phyloP scores from a whole-genome alignment of 2,888 invertebrate genomes.

The Beris morrisii region DNA sequence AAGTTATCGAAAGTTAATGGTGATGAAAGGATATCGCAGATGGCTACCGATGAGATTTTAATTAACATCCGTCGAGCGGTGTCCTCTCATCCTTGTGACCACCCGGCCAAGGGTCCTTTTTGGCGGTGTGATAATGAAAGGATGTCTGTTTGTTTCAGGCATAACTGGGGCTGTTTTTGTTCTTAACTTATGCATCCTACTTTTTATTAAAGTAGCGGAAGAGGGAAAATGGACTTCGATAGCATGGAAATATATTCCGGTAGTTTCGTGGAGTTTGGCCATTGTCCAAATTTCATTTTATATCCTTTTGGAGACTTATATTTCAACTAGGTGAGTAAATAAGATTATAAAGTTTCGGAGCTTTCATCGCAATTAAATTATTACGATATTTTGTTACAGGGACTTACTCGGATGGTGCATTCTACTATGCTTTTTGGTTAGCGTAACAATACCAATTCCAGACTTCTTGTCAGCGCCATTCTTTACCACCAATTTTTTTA shows the following conservation, averaged over 20 bases:
- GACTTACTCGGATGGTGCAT: conserved; percentile 74
- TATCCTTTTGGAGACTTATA: conserved; percentile 62
- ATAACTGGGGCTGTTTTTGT: conserved; percentile 53
- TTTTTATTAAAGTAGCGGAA: conserved; percentile 44
- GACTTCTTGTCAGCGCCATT: conserved; percentile 63
- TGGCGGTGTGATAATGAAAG: no score
- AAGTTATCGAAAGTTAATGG: no score
- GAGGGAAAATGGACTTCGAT: conserved; percentile 55
- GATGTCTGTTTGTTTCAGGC: conserved; percentile 40
- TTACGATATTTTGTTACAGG: conserved; percentile 51
- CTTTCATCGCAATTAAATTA: background rate
- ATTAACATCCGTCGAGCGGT: no score
- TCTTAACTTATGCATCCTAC: conserved; percentile 50
- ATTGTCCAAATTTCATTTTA: conserved; percentile 65
- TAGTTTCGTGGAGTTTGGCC: conserved; percentile 63
- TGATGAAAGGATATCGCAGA: no score
- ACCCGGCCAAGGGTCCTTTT: no score
- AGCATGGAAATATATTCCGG: conserved; percentile 58
- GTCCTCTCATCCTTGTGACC: background rate
- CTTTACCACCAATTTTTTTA: conserved; percentile 46
- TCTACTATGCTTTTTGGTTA: conserved; percentile 71
- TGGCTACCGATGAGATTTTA: no score
- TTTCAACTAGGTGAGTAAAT: conserved; percentile 52
- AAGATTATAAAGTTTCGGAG: background rate
- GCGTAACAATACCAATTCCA: conserved; percentile 72